Evolutionary conservation across 1,140 invertebrate genomes (phyloP), one percentile per base, ranked within the genome.

Genomic region (Macrobrachium nipponense): DNA sequence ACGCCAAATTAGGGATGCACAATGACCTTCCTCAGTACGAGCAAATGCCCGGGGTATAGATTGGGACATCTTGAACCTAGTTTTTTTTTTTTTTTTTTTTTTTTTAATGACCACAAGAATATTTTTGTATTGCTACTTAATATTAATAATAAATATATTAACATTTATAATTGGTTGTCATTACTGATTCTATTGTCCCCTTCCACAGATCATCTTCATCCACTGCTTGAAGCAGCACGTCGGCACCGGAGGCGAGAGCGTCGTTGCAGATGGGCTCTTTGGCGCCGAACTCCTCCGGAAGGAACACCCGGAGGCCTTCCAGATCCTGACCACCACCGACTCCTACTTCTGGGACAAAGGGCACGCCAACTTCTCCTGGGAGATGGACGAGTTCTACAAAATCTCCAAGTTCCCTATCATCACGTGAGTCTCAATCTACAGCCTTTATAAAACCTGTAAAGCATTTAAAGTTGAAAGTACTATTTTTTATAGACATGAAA

Each of bases 1-100:
- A 93, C 4, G 92, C 92, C 86, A 92, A 93, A 68, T 91, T 95
- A 78, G 94, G 94, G 88, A 91, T 95, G 86, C 94, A 95, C 89
- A 94, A 93, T 14, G 94, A 95, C 90, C 91, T 95, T 80, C 94
- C 95, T 4, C 95, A 95, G 89, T 95, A 95, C 89, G 93, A 94
- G 88, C 95, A 95, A 89, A 94, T 93, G 86, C 94, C 95, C 0
- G 94, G 94, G 81, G 93, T 93, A 90, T 89, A 90, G 89, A 12
- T 60, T 8, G 43, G 8, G 5, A 23, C 17, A 15, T 27, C 5
- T 18, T 15, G 23, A 5, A 11, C 8, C 15, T 27, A 4, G 8
- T 72, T 15, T 36, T 44, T n/a, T n/a, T n/a, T n/a, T n/a, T n/a
- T 14, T 17, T 2, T 5, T 5, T 36, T 51, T 51, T 5, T 12